A percentile compares a stretch with the other conserved stretches of the same genome.
Evolutionary conservation across 2,797 vertebrate species (phyloP).

Genomic region (Anas bahamensis): DNA sequence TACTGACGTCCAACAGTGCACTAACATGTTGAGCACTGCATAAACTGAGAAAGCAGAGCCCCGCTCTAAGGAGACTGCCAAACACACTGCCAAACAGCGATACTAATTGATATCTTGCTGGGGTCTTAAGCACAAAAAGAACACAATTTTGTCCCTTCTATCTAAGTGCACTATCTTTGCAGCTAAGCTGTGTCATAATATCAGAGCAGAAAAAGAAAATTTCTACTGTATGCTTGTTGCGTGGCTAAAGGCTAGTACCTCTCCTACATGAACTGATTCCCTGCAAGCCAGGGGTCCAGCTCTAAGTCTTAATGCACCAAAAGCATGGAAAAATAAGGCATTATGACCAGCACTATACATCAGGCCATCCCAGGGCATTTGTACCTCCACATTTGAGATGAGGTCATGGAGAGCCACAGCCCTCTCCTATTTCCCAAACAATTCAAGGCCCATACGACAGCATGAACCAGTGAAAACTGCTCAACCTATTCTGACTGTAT

Average conservation of each 20-base stretch:
- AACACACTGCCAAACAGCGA: neutral
- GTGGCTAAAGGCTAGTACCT: neutral
- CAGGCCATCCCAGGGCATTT: neutral
- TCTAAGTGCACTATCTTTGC: neutral
- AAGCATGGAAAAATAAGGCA: neutral
- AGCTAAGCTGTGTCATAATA: neutral
- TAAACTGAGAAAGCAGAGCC: neutral
- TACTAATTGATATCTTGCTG: neutral
- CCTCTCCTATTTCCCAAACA: neutral
- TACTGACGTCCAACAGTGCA: neutral
- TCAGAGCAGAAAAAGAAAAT: neutral
- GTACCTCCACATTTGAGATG: neutral
- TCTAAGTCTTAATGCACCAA: neutral
- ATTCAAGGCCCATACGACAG: neutral
- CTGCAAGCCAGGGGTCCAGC: neutral
- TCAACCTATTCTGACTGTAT: neutral
- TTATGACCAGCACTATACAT: neutral
- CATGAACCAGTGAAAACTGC: neutral
- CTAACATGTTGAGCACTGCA: neutral
- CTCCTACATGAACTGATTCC: neutral
- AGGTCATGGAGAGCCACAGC: neutral
- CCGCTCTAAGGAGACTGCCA: neutral
- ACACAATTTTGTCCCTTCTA: neutral
- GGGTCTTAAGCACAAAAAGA: neutral
- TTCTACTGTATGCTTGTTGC: neutral